These are phyloP conservation scores for Drosophila littoralis DNA, from an alignment of 1,140 invertebrate genomes.

Conservation along the genomic window DNA sequence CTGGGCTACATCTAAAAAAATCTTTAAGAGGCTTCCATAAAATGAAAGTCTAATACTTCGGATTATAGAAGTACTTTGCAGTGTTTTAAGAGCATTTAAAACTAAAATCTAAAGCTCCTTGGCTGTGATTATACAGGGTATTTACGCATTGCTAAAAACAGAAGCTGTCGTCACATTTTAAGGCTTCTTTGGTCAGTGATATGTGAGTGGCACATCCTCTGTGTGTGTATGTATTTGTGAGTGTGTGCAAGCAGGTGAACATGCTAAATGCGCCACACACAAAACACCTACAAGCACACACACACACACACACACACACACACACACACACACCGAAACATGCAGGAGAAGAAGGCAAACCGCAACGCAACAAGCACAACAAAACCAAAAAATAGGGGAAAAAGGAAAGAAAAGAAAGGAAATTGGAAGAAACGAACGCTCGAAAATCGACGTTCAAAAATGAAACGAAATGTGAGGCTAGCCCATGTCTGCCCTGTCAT, in stretches of 20 bases:
- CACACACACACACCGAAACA: conserved; percentile 6
- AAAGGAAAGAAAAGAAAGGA: conserved; percentile 4
- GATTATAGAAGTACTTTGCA: not conserved
- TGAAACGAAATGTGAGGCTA: conserved; percentile 71
- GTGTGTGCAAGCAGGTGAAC: conserved; percentile 21
- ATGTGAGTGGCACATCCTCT: conserved; percentile 6
- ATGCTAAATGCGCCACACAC: conserved; percentile 16
- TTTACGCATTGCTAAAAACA: conserved; percentile 15
- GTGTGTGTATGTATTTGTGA: conserved; percentile 19
- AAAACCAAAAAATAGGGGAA: not conserved
- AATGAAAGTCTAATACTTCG: not conserved
- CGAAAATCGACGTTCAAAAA: conserved; percentile 75
- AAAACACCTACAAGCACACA: conserved; percentile 10
- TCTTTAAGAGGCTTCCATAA: not conserved
- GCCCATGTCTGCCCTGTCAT: conserved; percentile 47
- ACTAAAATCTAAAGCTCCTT: not conserved
- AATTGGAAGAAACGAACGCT: conserved; percentile 52
- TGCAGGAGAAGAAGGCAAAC: conserved; percentile 41
- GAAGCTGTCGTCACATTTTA: conserved; percentile 47
- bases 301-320: conserved; percentile 20
- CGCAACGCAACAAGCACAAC: conserved; percentile 35
- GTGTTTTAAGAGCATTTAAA: not conserved
- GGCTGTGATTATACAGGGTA: conserved; percentile 9
- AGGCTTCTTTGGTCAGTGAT: conserved; percentile 36
- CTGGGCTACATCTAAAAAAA: not conserved